Evolutionary conservation across 1,140 invertebrate species (phyloP), one percentile per base, ranked within the genome.

Genomic region (Pinna nobilis): DNA sequence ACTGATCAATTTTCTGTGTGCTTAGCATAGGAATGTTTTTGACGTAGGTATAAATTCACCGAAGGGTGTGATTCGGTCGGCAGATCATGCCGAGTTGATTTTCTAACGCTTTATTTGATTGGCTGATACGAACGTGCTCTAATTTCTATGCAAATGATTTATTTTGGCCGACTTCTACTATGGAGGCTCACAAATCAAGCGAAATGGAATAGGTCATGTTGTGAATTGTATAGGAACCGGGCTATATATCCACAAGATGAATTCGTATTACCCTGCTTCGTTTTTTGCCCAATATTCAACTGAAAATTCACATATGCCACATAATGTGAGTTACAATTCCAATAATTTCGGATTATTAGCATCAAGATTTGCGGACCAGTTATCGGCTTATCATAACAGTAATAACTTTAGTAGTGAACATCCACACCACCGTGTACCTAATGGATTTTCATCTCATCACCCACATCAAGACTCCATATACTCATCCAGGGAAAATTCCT

Each of bases 221-320:
- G 79, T 75, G 70, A 76, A 77, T 81, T 79, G 81, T 80, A 74
- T 67, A 66, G 60, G 74, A 80, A 79, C 74, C 69, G 70, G 73
- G 80, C 77, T 72, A 80, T 81, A 83, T 79, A 81, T 78, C 67
- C 49, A 70, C 68, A 83, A 83, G 82, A 84, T 84, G 83, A 84
- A 84, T 77, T 84, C 83, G 30, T 84, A 84, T 66, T 84, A 83
- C 75, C 71, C 83, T 50, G 76, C 82, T 3, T 82, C 83, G 71
- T 80, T 84, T 79, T 82, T 84, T 68, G 79, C 83, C 39, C 81
- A 82, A 76, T 84, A 84, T 81, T 81, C 83, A 35, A 70, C 79
- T 41, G 83, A 84, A 55, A 79, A 78, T 64, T 76, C 73, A 61
- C 77, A 83, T 71, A 77, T 77, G 65, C 61, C 74, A 32, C 70